phyloP scores from a whole-genome alignment of 2,888 invertebrate genomes.

The Ectobius pallidus region DNA sequence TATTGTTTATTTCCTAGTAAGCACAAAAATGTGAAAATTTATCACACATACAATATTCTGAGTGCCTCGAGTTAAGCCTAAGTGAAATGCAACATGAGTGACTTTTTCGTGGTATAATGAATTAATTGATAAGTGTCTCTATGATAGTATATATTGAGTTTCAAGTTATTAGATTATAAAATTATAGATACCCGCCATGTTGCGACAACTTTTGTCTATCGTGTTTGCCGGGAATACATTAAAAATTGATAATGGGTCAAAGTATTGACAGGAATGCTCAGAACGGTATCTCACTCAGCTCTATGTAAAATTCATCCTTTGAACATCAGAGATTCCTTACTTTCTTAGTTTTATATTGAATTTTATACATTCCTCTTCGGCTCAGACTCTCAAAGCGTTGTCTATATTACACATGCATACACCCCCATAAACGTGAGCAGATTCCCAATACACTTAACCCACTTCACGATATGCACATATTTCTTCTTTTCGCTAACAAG shows the following conservation, averaged over 20 bases:
- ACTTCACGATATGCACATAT: neutral
- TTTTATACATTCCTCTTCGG: neutral
- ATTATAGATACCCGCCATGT: no score
- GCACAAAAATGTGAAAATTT: no score
- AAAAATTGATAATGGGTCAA: neutral
- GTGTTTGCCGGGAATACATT: no score
- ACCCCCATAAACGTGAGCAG: neutral
- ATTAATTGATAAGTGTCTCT: no score
- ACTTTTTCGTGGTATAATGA: no score
- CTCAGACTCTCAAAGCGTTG: neutral
- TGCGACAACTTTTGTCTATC: no score
- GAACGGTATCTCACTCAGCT: neutral
- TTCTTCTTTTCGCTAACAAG: neutral
- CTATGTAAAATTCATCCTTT: slow-evolving; percentile 3
- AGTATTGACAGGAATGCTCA: neutral
- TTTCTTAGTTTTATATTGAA: slow-evolving; percentile 4
- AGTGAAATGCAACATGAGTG: no score
- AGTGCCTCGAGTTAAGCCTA: no score
- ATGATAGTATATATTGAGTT: no score
- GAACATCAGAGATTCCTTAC: neutral
- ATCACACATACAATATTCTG: no score
- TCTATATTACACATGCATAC: neutral
- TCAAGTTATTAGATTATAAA: no score
- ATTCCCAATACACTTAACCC: neutral
- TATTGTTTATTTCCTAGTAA: no score